Percentiles rank a stretch among this genome's conserved stretches.
phyloP scores from a whole-genome alignment of 2,113 vertebrate genomes.

The Falco punctatus region DNA sequence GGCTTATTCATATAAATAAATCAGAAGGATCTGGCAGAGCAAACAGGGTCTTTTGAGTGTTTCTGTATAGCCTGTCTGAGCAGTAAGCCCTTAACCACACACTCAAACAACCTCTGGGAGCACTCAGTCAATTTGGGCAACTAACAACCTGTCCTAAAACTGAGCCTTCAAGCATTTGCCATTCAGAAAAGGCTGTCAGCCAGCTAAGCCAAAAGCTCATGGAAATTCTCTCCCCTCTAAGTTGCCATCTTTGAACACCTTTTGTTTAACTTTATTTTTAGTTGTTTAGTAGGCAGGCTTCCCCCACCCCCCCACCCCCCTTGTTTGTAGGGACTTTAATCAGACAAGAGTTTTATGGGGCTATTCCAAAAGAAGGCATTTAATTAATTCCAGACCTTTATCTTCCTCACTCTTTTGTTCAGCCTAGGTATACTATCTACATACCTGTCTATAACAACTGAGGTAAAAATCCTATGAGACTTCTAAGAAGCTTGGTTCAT shows the following conservation, averaged over 20 bases:
- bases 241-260: background rate
- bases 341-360: background rate
- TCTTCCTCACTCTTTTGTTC: background rate
- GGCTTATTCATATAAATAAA: conserved; percentile 63
- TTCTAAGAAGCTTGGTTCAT: conserved; percentile 49
- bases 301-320: background rate
- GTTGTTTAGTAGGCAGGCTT: background rate
- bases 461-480: conserved; percentile 34
- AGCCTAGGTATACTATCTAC: conserved; percentile 4
- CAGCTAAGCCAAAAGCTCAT: background rate
- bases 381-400: conserved; percentile 11
- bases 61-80: conserved; percentile 57
- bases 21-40: conserved; percentile 53
- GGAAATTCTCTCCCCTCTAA: background rate
- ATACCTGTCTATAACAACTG: background rate
- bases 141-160: conserved; percentile 59
- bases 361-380: background rate
- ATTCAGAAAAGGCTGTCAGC: conserved; percentile 16
- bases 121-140: conserved; percentile 53
- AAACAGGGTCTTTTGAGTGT: conserved; percentile 27
- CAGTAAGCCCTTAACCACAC: conserved; percentile 49
- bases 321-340: conserved; percentile 28
- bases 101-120: conserved; percentile 47
- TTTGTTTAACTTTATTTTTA: conserved; percentile 1
- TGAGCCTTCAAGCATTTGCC: conserved; percentile 33